phyloP scores from a whole-genome alignment of 2,113 vertebrate genomes.

The Gnathonemus longibarbis region DNA sequence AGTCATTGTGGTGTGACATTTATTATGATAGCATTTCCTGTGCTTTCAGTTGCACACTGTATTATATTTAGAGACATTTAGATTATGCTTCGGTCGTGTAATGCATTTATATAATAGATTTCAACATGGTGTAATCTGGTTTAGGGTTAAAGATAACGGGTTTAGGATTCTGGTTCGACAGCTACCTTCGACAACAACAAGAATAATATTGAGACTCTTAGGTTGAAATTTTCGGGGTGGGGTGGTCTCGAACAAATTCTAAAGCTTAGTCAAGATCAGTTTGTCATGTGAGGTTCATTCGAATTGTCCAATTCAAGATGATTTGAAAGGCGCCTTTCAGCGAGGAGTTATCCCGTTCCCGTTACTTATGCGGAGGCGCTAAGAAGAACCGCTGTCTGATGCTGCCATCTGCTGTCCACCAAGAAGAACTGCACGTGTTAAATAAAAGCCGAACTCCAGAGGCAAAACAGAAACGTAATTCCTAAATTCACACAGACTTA shows the following conservation, averaged over 20 bases:
- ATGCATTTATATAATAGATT: not conserved
- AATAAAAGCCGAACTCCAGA: not conserved
- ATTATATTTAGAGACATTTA: not conserved
- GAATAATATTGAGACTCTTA: not conserved
- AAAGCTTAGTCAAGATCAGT: not conserved
- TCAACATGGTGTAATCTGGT: not conserved
- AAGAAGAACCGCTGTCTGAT: not conserved
- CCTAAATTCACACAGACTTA: not conserved
- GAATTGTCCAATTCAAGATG: not conserved
- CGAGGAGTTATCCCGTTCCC: not conserved
- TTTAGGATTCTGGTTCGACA: not conserved
- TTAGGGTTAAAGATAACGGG: not conserved
- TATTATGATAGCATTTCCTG: not conserved
- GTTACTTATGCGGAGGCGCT: not conserved
- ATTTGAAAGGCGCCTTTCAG: not conserved
- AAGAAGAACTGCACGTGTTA: not conserved
- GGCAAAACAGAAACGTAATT: not conserved
- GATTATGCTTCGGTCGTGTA: not conserved
- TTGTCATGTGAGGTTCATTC: not conserved
- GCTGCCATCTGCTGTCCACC: not conserved
- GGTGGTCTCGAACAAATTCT: not conserved
- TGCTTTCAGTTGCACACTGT: not conserved
- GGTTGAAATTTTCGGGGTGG: not conserved
- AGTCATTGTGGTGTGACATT: not conserved
- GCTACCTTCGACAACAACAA: not conserved